Conservation (phyloP, 2,113 vertebrate genomes). For the Calyptomena viridis region DNA sequence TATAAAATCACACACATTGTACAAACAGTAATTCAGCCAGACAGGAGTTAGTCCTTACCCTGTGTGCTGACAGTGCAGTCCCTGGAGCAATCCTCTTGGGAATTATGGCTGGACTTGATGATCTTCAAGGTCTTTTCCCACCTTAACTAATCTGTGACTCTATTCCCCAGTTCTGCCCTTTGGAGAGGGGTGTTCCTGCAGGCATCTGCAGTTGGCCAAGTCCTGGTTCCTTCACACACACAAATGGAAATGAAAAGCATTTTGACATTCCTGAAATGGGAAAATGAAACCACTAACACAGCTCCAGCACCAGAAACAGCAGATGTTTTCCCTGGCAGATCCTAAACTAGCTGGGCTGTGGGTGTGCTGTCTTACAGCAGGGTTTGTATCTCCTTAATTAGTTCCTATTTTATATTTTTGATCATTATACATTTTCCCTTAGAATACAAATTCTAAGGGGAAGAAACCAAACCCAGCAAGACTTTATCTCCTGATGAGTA, state of each 20-base stretch:
- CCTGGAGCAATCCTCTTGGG: neutral
- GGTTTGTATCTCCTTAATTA: neutral
- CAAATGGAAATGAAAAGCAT: fast-evolving
- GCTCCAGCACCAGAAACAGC: neutral
- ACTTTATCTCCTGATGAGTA: neutral
- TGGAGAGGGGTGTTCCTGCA: neutral
- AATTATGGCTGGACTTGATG: neutral
- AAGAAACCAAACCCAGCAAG: neutral
- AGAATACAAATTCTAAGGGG: neutral
- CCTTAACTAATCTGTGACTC: neutral
- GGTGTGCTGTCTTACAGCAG: neutral
- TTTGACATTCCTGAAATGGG: fast-evolving
- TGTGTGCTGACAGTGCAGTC: neutral
- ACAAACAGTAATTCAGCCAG: neutral
- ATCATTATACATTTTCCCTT: neutral
- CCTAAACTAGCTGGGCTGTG: neutral
- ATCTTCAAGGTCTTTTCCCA: neutral
- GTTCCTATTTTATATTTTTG: neutral
- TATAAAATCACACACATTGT: neutral
- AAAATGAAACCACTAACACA: neutral
- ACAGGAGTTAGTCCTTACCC: neutral
- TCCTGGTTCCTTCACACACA: neutral
- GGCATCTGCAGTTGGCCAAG: neutral
- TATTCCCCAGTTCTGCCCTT: neutral
- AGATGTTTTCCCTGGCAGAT: neutral